phyloP scores from a whole-genome alignment of 2,888 invertebrate species.

The Pyrrhia umbra region DNA sequence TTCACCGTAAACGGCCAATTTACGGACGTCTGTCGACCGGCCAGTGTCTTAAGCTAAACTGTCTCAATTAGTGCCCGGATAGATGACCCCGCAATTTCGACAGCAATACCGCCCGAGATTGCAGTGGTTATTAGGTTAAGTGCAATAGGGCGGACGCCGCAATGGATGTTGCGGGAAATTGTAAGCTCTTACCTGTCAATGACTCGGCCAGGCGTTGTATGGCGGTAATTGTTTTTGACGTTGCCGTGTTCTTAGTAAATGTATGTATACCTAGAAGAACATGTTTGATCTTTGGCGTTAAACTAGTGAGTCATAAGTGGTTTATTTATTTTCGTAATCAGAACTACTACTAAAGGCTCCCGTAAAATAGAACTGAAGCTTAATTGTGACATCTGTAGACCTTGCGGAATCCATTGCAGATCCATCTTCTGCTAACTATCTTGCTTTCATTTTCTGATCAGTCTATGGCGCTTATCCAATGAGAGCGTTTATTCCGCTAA shows the following conservation, averaged over 20 bases:
- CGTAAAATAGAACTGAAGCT: no score
- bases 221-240: conserved; percentile 63
- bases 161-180: conserved; percentile 71
- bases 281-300: conserved; percentile 28
- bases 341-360: no score
- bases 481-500: no score
- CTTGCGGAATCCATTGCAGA: no score
- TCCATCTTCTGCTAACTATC: no score
- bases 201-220: conserved; percentile 50
- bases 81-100: conserved; percentile 88
- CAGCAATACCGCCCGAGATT: conserved; percentile 77
- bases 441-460: no score
- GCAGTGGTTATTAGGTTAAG: conserved; percentile 82
- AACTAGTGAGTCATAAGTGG: background rate
- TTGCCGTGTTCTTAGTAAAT: conserved; percentile 45
- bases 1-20: conserved; percentile 89
- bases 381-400: no score
- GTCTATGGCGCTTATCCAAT: no score
- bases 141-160: conserved; percentile 72
- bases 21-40: conserved; percentile 85
- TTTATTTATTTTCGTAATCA: background rate
- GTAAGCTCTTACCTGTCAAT: conserved; percentile 62
- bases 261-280: conserved; percentile 30
- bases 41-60: conserved; percentile 87
- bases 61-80: conserved; percentile 89